phyloP scores from a whole-genome alignment of 2,113 vertebrate species.

The Bubo scandiacus region DNA sequence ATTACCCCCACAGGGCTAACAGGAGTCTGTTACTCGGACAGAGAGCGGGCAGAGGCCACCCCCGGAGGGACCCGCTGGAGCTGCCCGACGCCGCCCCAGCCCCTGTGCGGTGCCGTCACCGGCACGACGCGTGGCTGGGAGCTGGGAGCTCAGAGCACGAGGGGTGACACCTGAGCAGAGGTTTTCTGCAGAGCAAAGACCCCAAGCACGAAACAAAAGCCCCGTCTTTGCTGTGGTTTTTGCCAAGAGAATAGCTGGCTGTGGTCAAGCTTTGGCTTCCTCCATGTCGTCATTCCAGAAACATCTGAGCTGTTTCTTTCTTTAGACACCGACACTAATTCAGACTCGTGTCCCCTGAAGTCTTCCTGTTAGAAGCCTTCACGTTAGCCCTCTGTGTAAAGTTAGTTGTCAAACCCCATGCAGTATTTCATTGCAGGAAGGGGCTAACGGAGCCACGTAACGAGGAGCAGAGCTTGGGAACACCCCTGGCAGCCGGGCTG shows the following conservation, averaged over 20 bases:
- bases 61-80: no score
- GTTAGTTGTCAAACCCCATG: neutral
- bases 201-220: no score
- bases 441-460: neutral
- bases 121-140: rapidly evolving
- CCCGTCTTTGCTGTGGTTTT: constrained; percentile 58
- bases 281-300: neutral
- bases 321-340: neutral
- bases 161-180: neutral
- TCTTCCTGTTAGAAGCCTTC: neutral
- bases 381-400: neutral
- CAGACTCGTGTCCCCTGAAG: neutral
- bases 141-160: neutral
- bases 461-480: neutral
- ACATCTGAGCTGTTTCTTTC: neutral
- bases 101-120: no score
- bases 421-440: neutral
- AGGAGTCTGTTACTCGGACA: neutral
- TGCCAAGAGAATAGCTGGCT: neutral
- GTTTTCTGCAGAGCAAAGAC: neutral
- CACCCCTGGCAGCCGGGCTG: neutral
- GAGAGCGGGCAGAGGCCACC: neutral
- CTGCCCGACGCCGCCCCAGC: no score
- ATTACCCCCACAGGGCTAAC: neutral
- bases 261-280: neutral